Evolutionary conservation across 1,140 invertebrate genomes (phyloP).

Genomic region (Pseudomyrmex cubaensis): DNA sequence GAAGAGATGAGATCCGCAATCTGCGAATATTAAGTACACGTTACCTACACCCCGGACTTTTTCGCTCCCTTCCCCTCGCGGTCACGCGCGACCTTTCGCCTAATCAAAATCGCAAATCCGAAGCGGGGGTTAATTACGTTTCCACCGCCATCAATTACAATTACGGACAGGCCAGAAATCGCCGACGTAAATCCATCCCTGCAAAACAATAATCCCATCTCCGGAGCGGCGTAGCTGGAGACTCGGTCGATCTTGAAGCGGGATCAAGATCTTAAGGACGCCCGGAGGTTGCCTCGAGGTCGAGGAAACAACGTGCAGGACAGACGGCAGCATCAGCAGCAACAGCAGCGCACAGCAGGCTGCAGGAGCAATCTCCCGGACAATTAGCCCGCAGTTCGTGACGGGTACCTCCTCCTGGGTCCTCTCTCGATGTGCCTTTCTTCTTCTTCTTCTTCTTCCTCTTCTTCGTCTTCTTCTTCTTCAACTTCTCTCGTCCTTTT

Average conservation of each 20-base stretch:
- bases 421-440: slow-evolving; percentile 71
- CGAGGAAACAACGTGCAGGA: slow-evolving; percentile 74
- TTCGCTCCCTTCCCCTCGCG: background rate
- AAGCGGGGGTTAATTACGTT: slow-evolving; percentile 33
- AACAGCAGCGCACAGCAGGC: slow-evolving; percentile 74
- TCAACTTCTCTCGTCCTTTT: slow-evolving; percentile 36
- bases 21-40: background rate
- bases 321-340: slow-evolving; percentile 71
- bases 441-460: slow-evolving; percentile 67
- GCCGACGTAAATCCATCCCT: slow-evolving; percentile 38
- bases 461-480: slow-evolving; percentile 53
- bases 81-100: slow-evolving; percentile 31
- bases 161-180: slow-evolving; percentile 44
- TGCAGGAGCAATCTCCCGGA: slow-evolving; percentile 84
- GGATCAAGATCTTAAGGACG: slow-evolving; percentile 76
- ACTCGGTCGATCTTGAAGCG: slow-evolving; percentile 66
- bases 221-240: slow-evolving; percentile 21
- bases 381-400: slow-evolving; percentile 85
- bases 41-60: background rate
- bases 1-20: background rate
- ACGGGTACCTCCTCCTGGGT: slow-evolving; percentile 81
- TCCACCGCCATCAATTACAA: slow-evolving; percentile 53
- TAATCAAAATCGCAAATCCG: slow-evolving; percentile 37
- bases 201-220: slow-evolving; percentile 59
- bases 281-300: slow-evolving; percentile 73